Conservation (phyloP, 2,113 vertebrate genomes). For the Festucalex cinctus region DNA sequence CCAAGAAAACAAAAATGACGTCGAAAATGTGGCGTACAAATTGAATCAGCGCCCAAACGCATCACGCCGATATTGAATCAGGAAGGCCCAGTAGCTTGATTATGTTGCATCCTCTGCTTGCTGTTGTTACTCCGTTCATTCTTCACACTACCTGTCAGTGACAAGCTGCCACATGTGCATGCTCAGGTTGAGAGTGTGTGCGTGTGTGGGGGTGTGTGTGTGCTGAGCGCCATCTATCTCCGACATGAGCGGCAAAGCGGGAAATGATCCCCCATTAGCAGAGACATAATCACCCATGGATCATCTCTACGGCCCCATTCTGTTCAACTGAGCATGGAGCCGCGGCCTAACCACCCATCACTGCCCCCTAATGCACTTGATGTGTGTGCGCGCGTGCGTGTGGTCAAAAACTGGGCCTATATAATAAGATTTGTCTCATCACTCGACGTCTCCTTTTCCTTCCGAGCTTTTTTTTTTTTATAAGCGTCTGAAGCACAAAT, state of each 20-base stretch:
- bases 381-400: conserved; percentile 7
- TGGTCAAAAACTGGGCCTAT: conserved; percentile 31
- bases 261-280: conserved; percentile 77
- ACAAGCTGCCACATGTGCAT: conserved; percentile 47
- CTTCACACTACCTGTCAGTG: conserved; percentile 40
- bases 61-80: conserved; percentile 6
- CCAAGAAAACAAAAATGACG: conserved; percentile 4
- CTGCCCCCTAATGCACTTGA: conserved; percentile 48
- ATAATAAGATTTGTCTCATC: conserved; percentile 29
- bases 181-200: conserved; percentile 31
- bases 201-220: conserved; percentile 15
- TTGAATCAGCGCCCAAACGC: conserved; percentile 6
- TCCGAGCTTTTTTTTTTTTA: neutral
- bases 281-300: conserved; percentile 77
- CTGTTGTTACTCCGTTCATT: conserved; percentile 19
- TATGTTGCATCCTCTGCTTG: neutral
- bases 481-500: conserved; percentile 1
- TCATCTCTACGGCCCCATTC: conserved; percentile 76
- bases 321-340: conserved; percentile 72
- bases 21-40: neutral
- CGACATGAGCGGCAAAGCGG: conserved; percentile 70
- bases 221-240: conserved; percentile 67
- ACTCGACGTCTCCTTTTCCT: conserved; percentile 4
- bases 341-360: conserved; percentile 60
- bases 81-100: neutral